Conservation (phyloP, 1,140 invertebrate species). For the Cepaea nemoralis region DNA sequence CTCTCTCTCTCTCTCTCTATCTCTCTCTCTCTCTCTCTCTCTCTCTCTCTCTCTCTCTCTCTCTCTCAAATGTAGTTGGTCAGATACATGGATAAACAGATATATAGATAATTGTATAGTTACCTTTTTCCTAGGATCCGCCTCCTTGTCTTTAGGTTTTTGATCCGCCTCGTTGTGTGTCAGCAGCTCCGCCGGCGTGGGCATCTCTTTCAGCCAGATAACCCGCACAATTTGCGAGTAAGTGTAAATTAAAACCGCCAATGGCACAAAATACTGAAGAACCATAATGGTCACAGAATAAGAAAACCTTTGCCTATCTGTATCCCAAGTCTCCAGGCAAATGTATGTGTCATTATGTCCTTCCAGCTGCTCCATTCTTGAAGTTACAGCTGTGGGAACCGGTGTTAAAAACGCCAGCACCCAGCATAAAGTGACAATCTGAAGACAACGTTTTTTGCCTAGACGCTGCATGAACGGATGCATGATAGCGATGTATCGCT, state of each 20-base stretch:
- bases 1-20: no score
- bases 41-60: no score
- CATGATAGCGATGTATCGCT: conserved; percentile 95
- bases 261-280: conserved; percentile 88
- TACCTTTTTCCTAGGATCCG: conserved; percentile 89
- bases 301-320: conserved; percentile 74
- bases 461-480: conserved; percentile 86
- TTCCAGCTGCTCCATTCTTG: conserved; percentile 54
- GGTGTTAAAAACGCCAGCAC: conserved; percentile 83
- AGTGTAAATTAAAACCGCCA: conserved; percentile 86
- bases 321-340: conserved; percentile 64
- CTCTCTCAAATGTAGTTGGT: no score
- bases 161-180: conserved; percentile 78
- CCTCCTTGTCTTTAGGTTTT: conserved; percentile 85
- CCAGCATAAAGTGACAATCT: conserved; percentile 84
- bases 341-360: conserved; percentile 33
- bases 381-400: conserved; percentile 83
- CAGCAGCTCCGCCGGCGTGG: conserved; percentile 61
- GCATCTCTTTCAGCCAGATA: conserved; percentile 89
- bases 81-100: not conserved
- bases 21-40: no score
- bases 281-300: conserved; percentile 85
- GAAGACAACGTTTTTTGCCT: conserved; percentile 79
- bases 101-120: not conserved
- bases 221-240: conserved; percentile 88